Evolutionary conservation across 2,113 vertebrate species (phyloP).

Genomic region (Puntigrus tetrazona): DNA sequence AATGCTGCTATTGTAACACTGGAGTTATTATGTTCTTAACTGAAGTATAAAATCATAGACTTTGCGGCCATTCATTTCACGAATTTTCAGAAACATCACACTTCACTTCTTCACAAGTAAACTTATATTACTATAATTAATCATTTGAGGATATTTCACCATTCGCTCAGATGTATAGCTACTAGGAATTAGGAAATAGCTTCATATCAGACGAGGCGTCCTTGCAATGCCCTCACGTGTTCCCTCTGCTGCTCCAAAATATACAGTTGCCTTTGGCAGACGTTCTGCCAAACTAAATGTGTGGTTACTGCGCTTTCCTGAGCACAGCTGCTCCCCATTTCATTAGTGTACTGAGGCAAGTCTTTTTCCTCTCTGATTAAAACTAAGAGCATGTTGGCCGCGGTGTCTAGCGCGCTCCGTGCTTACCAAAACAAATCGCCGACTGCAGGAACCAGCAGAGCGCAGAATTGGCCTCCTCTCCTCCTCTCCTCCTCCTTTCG

Average conservation of each 20-base stretch:
- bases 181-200: background rate
- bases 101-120: background rate
- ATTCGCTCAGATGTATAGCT: background rate
- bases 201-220: background rate
- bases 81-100: background rate
- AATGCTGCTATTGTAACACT: background rate
- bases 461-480: conserved; percentile 40
- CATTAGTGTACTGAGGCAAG: conserved; percentile 54
- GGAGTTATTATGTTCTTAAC: background rate
- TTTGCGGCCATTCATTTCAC: background rate
- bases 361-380: conserved; percentile 58
- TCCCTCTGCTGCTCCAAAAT: conserved; percentile 6
- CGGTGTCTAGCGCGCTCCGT: conserved; percentile 22
- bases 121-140: background rate
- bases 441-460: conserved; percentile 4
- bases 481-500: background rate
- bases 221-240: conserved; percentile 37
- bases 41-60: background rate
- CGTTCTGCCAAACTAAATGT: conserved; percentile 34
- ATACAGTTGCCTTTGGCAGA: conserved; percentile 35
- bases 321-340: conserved; percentile 54
- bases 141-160: background rate
- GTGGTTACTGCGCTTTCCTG: conserved; percentile 45
- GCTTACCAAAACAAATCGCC: conserved; percentile 53
- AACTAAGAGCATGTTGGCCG: conserved; percentile 45